These are phyloP conservation scores for Sylvia borin DNA, from an alignment of 2,797 vertebrate genomes.

Conservation along the genomic window DNA sequence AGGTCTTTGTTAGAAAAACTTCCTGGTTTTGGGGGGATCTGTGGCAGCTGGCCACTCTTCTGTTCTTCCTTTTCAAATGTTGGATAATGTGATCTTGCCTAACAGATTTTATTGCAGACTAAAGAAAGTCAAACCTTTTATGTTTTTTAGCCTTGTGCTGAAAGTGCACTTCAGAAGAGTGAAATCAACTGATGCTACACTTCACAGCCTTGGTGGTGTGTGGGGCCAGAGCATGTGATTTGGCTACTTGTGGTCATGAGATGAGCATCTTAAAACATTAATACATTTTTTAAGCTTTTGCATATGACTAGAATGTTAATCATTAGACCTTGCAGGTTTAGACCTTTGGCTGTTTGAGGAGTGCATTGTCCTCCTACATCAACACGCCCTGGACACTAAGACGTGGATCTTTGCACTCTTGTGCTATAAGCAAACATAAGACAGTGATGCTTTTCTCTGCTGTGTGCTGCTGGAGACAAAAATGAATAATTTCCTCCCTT, in stretches of 20 bases:
- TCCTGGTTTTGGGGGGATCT: not conserved
- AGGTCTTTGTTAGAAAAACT: not conserved
- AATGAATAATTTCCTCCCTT: not conserved
- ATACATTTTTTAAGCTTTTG: not conserved
- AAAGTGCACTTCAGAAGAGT: not conserved
- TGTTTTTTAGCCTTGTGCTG: not conserved
- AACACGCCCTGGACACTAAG: too few relatives aligned
- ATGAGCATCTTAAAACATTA: not conserved
- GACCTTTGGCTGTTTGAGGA: not conserved
- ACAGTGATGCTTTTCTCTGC: not conserved
- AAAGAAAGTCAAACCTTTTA: not conserved
- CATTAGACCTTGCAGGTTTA: not conserved
- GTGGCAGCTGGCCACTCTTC: rapidly evolving
- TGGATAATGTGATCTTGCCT: not conserved
- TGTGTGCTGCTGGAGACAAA: not conserved
- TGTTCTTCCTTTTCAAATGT: not conserved
- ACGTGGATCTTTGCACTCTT: rapidly evolving
- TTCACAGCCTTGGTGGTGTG: not conserved
- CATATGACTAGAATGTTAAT: not conserved
- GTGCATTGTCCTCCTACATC: not conserved
- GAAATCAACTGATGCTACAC: not conserved
- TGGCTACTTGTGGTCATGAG: not conserved
- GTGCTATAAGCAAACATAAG: not conserved
- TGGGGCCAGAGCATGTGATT: not conserved
- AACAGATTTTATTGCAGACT: not conserved